Base-by-base conservation (phyloP, 1,140 invertebrate species). In the Bursaphelenchus mucronatus region DNA sequence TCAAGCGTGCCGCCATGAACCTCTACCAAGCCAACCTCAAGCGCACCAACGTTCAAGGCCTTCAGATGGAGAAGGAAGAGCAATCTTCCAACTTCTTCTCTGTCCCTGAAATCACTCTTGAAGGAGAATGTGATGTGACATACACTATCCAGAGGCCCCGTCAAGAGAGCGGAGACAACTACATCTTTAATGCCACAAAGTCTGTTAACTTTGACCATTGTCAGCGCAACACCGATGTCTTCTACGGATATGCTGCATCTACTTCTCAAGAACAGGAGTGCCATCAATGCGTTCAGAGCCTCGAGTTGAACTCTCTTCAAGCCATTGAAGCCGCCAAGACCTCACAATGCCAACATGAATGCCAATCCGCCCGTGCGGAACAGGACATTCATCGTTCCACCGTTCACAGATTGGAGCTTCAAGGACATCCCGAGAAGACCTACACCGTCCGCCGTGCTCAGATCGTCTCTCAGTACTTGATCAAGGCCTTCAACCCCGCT, bases 1-100 rank as follows among this genome's bases (percentile, higher is more conserved):
- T 82, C 50, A 82, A 82, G 58, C 63, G 68, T 55, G 81, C 76
- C 53, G 55, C 79, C 21, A 45, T 82, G 19, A 76, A 76, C 59
- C 44, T 82, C 45, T 21, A 82, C 21, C 79, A 82, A 63, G 54
- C 82, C 21, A 79, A 82, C 58, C 44, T 79, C 49, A 50, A 56
- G 44, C 61, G 30, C 30, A 63, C 40, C 21, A 47, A 64, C 41
- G 63, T 17, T 21, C 21, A 53, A 40, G 56, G 54, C 64, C 8
- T 54, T 41, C 15, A 50, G 3, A n/a, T 41, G 40, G 9, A 43
- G 19, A 17, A 30, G 46, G 11, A 58, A 0, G 41, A 63, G 17
- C 39, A 54, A 19, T 10, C 40, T 5, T 45, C 11, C 21, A 64
- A 47, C 13, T 46, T 40, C 17, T 21, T 56, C 55, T 62, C 15